Percentiles rank a stretch among this genome's conserved stretches.
phyloP scores from a whole-genome alignment of 2,113 vertebrate species.

The Lycaon pictus region DNA sequence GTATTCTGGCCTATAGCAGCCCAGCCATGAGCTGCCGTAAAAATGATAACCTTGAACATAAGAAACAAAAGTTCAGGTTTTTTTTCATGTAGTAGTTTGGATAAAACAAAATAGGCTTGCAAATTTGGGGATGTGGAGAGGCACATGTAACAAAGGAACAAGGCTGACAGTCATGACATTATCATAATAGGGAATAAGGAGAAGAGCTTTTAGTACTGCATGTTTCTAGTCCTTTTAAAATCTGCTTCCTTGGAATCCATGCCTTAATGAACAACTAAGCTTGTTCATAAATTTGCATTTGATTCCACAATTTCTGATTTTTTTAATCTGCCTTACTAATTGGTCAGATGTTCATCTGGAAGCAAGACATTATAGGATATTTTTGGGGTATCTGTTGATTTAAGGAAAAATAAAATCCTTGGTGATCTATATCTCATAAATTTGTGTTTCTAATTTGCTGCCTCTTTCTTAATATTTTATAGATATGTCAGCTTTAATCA shows the following conservation, averaged over 20 bases:
- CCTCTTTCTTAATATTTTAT: background rate
- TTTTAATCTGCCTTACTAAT: background rate
- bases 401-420: conserved; percentile 36
- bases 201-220: background rate
- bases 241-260: background rate
- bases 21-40: background rate
- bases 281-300: background rate
- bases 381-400: background rate
- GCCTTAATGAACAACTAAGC: background rate
- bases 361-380: background rate
- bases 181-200: background rate
- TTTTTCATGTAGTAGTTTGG: background rate
- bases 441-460: background rate
- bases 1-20: background rate
- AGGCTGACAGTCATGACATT: background rate
- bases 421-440: background rate
- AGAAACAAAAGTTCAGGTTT: background rate
- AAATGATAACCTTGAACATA: background rate
- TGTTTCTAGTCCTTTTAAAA: background rate
- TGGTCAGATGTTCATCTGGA: background rate
- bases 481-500: background rate
- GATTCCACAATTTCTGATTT: conserved; percentile 10
- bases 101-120: background rate
- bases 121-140: background rate
- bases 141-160: background rate